Conservation (phyloP, 2,797 vertebrate genomes). For the Anisognathus igniventris region DNA sequence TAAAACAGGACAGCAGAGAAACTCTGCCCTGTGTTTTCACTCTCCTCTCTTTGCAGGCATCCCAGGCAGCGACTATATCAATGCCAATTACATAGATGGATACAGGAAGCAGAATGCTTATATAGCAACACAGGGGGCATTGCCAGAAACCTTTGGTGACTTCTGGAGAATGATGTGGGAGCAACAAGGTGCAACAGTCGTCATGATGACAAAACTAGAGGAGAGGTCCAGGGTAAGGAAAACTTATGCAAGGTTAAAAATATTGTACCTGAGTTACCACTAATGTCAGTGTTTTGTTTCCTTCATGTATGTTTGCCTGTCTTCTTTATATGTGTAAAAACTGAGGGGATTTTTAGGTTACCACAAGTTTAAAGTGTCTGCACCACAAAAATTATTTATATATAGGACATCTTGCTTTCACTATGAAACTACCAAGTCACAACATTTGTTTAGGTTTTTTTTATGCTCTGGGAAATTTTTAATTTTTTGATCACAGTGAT, state of each 20-base stretch:
- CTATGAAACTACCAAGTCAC: neutral
- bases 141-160: conserved; percentile 96
- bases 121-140: conserved; percentile 93
- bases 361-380: neutral
- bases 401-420: neutral
- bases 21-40: neutral
- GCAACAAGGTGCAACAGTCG: conserved; percentile 92
- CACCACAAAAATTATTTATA: neutral
- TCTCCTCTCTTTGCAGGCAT: conserved; percentile 80
- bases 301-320: neutral
- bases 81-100: conserved; percentile 96
- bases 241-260: neutral
- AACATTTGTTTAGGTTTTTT: rapidly evolving
- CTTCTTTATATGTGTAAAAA: neutral
- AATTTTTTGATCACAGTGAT: neutral
- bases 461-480: neutral
- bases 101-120: conserved; percentile 98
- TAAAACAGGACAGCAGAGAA: neutral
- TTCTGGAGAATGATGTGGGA: conserved; percentile 99
- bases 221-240: conserved; percentile 92
- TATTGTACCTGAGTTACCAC: neutral
- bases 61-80: conserved; percentile 97
- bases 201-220: conserved; percentile 99
- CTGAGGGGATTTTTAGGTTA: neutral
- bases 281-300: neutral